phyloP scores from a whole-genome alignment of 2,797 vertebrate species.

The Myoxocephalus aenaeus region DNA sequence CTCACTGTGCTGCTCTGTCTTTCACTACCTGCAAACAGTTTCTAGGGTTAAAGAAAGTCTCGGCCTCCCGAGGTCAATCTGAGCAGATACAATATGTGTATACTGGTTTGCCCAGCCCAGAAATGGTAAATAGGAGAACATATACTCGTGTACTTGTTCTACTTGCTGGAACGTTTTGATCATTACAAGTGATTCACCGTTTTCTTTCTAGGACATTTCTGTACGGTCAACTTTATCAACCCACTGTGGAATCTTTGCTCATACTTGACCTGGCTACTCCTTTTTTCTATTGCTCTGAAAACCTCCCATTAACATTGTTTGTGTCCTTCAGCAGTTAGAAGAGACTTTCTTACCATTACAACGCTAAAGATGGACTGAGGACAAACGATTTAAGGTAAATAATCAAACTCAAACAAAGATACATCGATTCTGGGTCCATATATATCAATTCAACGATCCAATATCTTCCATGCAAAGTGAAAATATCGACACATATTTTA shows the following conservation, averaged over 20 bases:
- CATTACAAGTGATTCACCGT: not conserved
- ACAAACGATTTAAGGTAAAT: not conserved
- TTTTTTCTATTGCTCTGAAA: not conserved
- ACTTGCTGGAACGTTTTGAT: slow-evolving; percentile 9
- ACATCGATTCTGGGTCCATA: too few species aligned
- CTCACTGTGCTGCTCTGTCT: not conserved
- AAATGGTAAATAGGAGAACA: slow-evolving; percentile 27
- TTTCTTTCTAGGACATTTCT: slow-evolving; percentile 7
- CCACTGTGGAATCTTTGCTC: slow-evolving; percentile 5
- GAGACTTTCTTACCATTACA: too few species aligned
- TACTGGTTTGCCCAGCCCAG: slow-evolving; percentile 21
- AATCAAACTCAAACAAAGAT: not conserved
- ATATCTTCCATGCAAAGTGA: too few species aligned
- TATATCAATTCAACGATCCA: too few species aligned
- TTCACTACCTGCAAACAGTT: not conserved
- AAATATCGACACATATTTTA: too few species aligned
- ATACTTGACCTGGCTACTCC: slow-evolving; percentile 11
- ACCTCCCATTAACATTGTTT: not conserved
- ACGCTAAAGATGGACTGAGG: not conserved
- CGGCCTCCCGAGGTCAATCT: slow-evolving; percentile 9
- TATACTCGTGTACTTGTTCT: slow-evolving; percentile 9
- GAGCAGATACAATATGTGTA: slow-evolving; percentile 22
- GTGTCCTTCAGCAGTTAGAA: not conserved
- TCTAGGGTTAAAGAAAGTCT: slow-evolving; percentile 4
- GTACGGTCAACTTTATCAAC: not conserved